Evolutionary conservation across 2,797 vertebrate genomes (phyloP).

Genomic region (Semotilus atromaculatus): DNA sequence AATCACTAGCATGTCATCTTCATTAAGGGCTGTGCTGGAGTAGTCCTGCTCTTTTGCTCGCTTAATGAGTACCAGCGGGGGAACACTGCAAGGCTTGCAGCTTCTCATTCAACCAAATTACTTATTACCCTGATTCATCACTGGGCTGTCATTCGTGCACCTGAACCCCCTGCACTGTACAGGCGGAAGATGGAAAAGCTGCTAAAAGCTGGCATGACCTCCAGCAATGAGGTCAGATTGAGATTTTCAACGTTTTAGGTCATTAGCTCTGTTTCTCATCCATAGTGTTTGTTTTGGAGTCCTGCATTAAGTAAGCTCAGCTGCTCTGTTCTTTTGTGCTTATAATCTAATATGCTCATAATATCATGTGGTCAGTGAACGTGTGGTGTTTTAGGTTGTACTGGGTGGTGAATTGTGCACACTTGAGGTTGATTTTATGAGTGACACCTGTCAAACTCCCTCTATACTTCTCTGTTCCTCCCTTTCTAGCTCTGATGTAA

Average conservation of each 20-base stretch:
- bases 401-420: slow-evolving; percentile 40
- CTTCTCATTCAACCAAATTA: slow-evolving; percentile 71
- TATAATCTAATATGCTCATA: slow-evolving; percentile 33
- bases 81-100: slow-evolving; percentile 61
- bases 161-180: slow-evolving; percentile 63
- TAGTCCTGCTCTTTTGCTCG: slow-evolving; percentile 63
- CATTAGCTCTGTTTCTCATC: slow-evolving; percentile 60
- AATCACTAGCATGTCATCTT: slow-evolving; percentile 37
- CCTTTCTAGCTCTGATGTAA: slow-evolving; percentile 63
- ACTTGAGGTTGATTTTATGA: slow-evolving; percentile 52
- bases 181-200: slow-evolving; percentile 63
- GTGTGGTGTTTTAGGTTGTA: slow-evolving; percentile 10
- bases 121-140: slow-evolving; percentile 72
- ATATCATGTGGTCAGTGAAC: slow-evolving; percentile 41
- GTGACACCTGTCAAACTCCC: slow-evolving; percentile 71
- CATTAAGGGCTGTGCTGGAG: slow-evolving; percentile 35
- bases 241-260: slow-evolving; percentile 62
- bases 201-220: slow-evolving; percentile 69
- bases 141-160: slow-evolving; percentile 55
- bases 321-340: slow-evolving; percentile 7
- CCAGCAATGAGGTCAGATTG: slow-evolving; percentile 69
- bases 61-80: slow-evolving; percentile 64
- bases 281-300: slow-evolving; percentile 20
- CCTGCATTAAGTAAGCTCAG: slow-evolving; percentile 15
- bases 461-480: slow-evolving; percentile 55